A percentile compares a stretch with the other conserved stretches of the same genome.
Conservation (phyloP, 1,140 invertebrate genomes). For the Drosophila quadrilineata region DNA sequence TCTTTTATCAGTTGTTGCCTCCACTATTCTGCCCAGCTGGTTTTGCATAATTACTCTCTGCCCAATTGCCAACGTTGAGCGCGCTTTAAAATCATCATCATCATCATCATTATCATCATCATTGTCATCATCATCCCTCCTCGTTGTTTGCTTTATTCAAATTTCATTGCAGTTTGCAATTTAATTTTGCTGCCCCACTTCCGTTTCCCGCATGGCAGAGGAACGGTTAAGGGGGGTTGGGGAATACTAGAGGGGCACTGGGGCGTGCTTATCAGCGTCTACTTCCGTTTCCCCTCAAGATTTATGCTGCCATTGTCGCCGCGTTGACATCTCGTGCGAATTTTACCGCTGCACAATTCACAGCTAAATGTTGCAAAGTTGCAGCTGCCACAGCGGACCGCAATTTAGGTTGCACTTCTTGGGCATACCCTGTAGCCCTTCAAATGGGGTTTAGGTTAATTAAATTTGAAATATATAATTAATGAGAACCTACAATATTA, state of each 20-base stretch:
- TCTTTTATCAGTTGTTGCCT: no score
- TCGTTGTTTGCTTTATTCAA: conserved; percentile 33
- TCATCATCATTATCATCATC: not conserved
- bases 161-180: conserved; percentile 42
- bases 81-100: no score
- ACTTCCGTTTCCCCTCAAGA: conserved; percentile 30
- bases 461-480: no score
- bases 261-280: conserved; percentile 30
- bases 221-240: not conserved
- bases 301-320: conserved; percentile 33
- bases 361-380: not conserved
- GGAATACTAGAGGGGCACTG: no score
- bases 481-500: no score
- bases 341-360: conserved; percentile 14
- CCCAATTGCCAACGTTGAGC: conserved; percentile 32
- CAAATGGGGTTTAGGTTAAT: no score
- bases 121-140: not conserved
- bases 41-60: conserved; percentile 43
- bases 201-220: not conserved
- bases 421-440: no score
- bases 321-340: conserved; percentile 46
- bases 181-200: conserved; percentile 23
- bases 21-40: not conserved
- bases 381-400: conserved; percentile 21
- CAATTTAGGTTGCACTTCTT: conserved; percentile 36